Percentiles rank a stretch among this genome's conserved stretches.
phyloP scores from a whole-genome alignment of 2,888 invertebrate genomes.

The Orthonevra nobilis region DNA sequence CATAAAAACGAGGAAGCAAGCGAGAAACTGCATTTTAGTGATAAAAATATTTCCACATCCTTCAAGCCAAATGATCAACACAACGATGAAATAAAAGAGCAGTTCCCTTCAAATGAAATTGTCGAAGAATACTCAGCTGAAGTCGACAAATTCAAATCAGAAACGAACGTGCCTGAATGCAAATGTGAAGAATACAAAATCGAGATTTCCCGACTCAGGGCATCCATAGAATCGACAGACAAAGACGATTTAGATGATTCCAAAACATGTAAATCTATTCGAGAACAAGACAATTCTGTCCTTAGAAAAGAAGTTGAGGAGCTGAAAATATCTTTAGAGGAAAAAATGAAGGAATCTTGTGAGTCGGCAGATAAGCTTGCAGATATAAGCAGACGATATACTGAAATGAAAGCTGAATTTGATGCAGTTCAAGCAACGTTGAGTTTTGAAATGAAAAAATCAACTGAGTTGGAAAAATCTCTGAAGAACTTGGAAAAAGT shows the following conservation, averaged over 20 bases:
- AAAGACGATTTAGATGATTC: conserved; percentile 13
- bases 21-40: neutral
- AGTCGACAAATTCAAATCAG: neutral
- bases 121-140: neutral
- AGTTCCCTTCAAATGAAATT: too few relatives aligned
- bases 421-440: conserved; percentile 20
- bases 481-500: neutral
- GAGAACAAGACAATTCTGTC: conserved; percentile 53
- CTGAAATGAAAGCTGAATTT: conserved; percentile 44
- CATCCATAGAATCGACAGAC: too few relatives aligned
- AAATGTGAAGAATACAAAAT: conserved; percentile 13
- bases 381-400: conserved; percentile 9
- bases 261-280: conserved; percentile 36
- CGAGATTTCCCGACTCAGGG: conserved; percentile 12
- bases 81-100: conserved; percentile 1
- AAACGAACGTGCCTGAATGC: neutral
- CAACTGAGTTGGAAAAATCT: conserved; percentile 20
- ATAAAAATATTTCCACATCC: neutral
- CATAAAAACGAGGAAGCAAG: conserved; percentile 11
- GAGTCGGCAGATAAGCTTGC: conserved; percentile 28
- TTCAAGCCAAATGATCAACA: neutral
- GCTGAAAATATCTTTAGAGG: conserved; percentile 44
- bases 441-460: conserved; percentile 20
- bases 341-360: conserved; percentile 25
- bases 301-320: too few relatives aligned